These are phyloP conservation scores for Sander vitreus DNA, from an alignment of 2,113 vertebrate genomes.

Conservation along the genomic window DNA sequence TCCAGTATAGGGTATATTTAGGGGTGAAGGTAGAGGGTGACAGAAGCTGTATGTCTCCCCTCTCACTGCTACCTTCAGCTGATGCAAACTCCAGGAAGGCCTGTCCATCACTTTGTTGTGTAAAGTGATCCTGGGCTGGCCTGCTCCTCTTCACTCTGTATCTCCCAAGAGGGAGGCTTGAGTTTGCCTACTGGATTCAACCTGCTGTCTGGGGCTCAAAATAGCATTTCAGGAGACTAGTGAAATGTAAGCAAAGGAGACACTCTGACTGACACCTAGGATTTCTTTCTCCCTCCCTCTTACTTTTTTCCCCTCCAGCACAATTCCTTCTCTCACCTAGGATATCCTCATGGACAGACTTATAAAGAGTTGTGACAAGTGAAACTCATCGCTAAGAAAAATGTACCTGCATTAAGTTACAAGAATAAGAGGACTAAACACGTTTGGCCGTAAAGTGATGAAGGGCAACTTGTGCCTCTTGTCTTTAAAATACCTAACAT, in stretches of 20 bases:
- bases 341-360: conserved; percentile 55
- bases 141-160: conserved; percentile 65
- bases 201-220: conserved; percentile 83
- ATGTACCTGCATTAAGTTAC: conserved; percentile 33
- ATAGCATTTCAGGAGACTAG: conserved; percentile 84
- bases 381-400: conserved; percentile 50
- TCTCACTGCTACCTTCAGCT: conserved; percentile 55
- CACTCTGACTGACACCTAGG: conserved; percentile 80
- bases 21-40: conserved; percentile 52
- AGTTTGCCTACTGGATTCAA: conserved; percentile 83
- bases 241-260: conserved; percentile 85
- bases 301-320: conserved; percentile 57
- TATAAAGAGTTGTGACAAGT: conserved; percentile 70
- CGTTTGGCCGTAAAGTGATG: conserved; percentile 45
- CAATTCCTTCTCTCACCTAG: conserved; percentile 59
- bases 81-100: conserved; percentile 74
- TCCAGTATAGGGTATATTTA: conserved; percentile 42
- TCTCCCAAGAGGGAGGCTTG: conserved; percentile 76
- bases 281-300: conserved; percentile 66
- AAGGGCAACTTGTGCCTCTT: conserved; percentile 30
- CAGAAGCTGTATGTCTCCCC: conserved; percentile 32
- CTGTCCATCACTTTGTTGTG: conserved; percentile 82
- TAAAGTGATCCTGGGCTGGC: conserved; percentile 76
- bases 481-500: neutral
- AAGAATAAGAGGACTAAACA: conserved; percentile 41